Evolutionary conservation across 2,888 invertebrate genomes (phyloP).

Genomic region (Stenurella melanura): DNA sequence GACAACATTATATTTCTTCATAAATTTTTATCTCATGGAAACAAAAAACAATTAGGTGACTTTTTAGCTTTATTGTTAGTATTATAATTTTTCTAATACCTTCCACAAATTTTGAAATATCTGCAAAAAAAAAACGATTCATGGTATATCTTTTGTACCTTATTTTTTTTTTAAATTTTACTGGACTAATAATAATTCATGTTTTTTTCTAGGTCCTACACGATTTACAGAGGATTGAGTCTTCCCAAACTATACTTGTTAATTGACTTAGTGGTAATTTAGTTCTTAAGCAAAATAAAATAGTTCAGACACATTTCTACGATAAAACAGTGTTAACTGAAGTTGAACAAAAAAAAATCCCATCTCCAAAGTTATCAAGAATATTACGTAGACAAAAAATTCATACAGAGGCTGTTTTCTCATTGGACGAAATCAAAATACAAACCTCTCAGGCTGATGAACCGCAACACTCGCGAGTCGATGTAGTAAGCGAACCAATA

Average conservation of each 20-base stretch:
- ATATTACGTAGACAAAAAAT: slow-evolving; percentile 58
- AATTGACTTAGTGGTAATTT: slow-evolving; percentile 71
- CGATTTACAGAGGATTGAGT: slow-evolving; percentile 76
- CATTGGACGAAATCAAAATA: slow-evolving; percentile 50
- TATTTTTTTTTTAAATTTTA: too few species aligned
- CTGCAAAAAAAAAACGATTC: too few species aligned
- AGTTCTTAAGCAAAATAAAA: slow-evolving; percentile 53
- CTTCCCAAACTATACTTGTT: slow-evolving; percentile 53
- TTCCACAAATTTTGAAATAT: too few species aligned
- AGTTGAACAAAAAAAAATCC: slow-evolving; percentile 39
- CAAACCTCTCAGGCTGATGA: slow-evolving; percentile 39
- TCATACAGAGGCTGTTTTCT: slow-evolving; percentile 53
- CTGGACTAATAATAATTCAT: slow-evolving; percentile 23
- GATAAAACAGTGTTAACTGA: slow-evolving; percentile 42
- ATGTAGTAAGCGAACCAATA: slow-evolving; percentile 3
- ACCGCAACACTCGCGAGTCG: neutral
- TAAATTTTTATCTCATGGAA: too few species aligned
- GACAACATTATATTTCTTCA: too few species aligned
- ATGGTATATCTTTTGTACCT: too few species aligned
- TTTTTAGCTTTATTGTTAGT: too few species aligned
- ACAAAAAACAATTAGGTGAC: too few species aligned
- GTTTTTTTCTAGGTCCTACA: slow-evolving; percentile 73
- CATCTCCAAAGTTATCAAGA: slow-evolving; percentile 53
- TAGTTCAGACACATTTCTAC: slow-evolving; percentile 46
- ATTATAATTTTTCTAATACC: too few species aligned